Percentiles rank a stretch among this genome's conserved stretches.
These are phyloP conservation scores for Callorhinus ursinus DNA, from an alignment of 2,113 vertebrate genomes.

Conservation along the genomic window DNA sequence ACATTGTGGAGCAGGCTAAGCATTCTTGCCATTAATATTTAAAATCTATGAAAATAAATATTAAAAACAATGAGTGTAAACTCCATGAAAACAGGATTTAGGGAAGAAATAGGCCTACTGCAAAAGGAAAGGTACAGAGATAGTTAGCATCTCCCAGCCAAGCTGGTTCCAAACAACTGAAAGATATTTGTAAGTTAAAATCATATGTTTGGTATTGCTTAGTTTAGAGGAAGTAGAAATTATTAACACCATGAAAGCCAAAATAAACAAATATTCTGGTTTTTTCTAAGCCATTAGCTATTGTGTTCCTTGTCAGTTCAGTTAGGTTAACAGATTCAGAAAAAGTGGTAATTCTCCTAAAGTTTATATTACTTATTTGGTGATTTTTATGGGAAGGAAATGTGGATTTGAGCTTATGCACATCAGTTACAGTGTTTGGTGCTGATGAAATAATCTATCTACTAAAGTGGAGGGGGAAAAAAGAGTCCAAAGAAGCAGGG, in stretches of 20 bases:
- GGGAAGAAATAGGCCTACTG: background rate
- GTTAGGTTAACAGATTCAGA: background rate
- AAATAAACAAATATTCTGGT: background rate
- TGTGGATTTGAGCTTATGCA: background rate
- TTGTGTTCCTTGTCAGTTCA: background rate
- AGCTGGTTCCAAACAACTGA: background rate
- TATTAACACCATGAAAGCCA: background rate
- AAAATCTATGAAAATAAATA: background rate
- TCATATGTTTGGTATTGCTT: background rate
- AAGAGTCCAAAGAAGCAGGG: background rate
- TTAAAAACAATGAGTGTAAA: background rate
- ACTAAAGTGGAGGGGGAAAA: too few relatives aligned
- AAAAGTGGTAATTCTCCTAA: background rate
- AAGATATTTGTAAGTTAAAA: background rate
- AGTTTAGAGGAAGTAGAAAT: background rate
- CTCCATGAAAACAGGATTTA: background rate
- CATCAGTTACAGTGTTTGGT: background rate
- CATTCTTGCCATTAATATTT: background rate
- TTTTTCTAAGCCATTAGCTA: background rate
- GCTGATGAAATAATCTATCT: background rate
- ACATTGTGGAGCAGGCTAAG: background rate
- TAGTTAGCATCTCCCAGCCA: background rate
- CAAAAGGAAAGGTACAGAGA: background rate
- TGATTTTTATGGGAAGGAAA: background rate
- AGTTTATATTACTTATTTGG: background rate